Percentiles rank a stretch among this genome's conserved stretches.
Evolutionary conservation across 2,797 vertebrate species (phyloP).

Genomic region (Rousettus madagascariensis): DNA sequence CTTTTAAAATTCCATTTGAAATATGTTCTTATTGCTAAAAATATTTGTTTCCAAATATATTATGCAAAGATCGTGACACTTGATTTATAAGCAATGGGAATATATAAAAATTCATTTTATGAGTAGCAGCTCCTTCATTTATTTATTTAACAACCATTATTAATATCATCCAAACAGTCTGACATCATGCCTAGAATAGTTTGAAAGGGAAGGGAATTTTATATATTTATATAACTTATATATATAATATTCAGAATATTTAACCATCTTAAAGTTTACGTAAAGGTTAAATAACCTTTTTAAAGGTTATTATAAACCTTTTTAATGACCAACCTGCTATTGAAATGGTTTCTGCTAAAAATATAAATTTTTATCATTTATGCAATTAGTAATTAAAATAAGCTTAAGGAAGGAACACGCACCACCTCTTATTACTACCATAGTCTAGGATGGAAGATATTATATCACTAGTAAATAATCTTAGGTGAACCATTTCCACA

Average conservation of each 20-base stretch:
- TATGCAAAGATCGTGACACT: background rate
- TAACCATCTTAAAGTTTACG: background rate
- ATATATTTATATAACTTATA: background rate
- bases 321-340: background rate
- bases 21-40: background rate
- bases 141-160: background rate
- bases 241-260: background rate
- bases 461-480: background rate
- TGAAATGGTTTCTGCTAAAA: background rate
- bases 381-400: background rate
- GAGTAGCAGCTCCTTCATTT: background rate
- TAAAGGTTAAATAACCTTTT: background rate
- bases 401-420: background rate
- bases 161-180: background rate
- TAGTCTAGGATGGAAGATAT: background rate
- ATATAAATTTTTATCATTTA: background rate
- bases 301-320: background rate
- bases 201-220: background rate
- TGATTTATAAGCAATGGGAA: background rate
- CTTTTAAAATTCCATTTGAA: background rate
- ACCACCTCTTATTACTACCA: background rate
- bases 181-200: background rate
- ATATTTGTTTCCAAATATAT: background rate
- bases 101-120: background rate
- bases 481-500: background rate